Percentiles rank a stretch among this genome's conserved stretches.
These are phyloP conservation scores for Nanorana parkeri DNA, from an alignment of 2,113 vertebrate genomes.

Conservation along the genomic window DNA sequence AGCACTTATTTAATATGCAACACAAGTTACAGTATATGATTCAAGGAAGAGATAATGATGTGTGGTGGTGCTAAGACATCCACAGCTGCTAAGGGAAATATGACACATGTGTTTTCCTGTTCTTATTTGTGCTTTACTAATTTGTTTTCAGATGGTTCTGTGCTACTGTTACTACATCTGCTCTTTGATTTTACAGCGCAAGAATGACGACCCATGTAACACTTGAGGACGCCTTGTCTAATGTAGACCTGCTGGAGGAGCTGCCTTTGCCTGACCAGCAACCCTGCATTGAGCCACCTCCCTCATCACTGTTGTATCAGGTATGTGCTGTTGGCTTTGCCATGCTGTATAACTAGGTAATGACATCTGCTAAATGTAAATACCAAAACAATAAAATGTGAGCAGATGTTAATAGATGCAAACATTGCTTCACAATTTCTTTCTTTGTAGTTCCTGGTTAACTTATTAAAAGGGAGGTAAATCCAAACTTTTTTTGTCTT, in stretches of 20 bases:
- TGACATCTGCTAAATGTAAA: not conserved
- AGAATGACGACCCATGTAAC: constrained; percentile 94
- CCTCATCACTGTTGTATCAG: constrained; percentile 94
- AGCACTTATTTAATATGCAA: no score
- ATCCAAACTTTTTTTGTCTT: no score
- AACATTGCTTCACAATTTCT: no score
- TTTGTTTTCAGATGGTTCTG: not conserved
- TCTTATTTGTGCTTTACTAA: no score
- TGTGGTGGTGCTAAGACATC: no score
- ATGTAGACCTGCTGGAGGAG: constrained; percentile 97
- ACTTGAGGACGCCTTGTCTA: constrained; percentile 95
- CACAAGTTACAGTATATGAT: no score
- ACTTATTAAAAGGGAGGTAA: no score
- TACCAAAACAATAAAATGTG: not conserved
- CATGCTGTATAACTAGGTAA: not conserved
- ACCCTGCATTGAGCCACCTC: constrained; percentile 95
- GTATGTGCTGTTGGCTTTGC: constrained; percentile 63
- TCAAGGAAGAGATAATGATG: no score
- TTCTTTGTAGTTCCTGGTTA: no score
- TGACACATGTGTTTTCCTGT: not conserved
- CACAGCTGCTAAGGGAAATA: not conserved
- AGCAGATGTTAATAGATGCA: no score
- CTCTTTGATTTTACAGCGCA: constrained; percentile 62
- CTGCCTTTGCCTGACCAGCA: constrained; percentile 95
- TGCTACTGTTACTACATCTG: not conserved